Conservation (phyloP, 2,888 invertebrate species). For the Sarcophaga caerulescens region DNA sequence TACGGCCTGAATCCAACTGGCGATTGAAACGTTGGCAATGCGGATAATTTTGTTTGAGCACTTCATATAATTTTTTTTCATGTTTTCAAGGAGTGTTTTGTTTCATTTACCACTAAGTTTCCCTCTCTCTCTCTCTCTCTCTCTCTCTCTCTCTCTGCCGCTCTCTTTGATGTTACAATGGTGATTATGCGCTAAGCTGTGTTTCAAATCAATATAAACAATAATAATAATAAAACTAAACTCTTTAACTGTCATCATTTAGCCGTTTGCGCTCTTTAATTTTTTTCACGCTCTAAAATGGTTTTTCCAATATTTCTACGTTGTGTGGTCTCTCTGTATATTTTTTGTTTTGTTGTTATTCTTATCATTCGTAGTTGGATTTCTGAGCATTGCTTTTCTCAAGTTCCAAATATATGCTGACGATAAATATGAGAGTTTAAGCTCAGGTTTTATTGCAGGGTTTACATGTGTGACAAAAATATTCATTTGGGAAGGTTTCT, state of each 20-base stretch:
- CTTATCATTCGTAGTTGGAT: slow-evolving; percentile 25
- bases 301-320: slow-evolving; percentile 12
- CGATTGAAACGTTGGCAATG: slow-evolving; percentile 66
- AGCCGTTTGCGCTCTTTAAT: slow-evolving; percentile 4
- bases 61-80: not conserved
- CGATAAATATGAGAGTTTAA: no score
- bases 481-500: no score
- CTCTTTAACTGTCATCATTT: slow-evolving; percentile 48
- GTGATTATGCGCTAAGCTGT: not conserved
- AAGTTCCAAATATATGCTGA: slow-evolving; percentile 28
- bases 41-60: slow-evolving; percentile 56
- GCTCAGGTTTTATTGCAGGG: no score
- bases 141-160: not conserved
- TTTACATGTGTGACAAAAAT: no score
- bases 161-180: not conserved
- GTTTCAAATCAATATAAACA: not conserved
- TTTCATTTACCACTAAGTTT: slow-evolving; percentile 60
- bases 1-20: slow-evolving; percentile 69
- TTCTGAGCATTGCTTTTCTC: slow-evolving; percentile 34
- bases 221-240: not conserved
- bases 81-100: slow-evolving; percentile 64
- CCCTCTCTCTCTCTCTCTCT: slow-evolving; percentile 9
- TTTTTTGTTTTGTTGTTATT: slow-evolving; percentile 24
- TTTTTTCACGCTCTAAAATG: not conserved
- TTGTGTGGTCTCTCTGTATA: slow-evolving; percentile 14